Conservation (phyloP, 2,888 invertebrate genomes). For the Pyrrhosoma nymphula region DNA sequence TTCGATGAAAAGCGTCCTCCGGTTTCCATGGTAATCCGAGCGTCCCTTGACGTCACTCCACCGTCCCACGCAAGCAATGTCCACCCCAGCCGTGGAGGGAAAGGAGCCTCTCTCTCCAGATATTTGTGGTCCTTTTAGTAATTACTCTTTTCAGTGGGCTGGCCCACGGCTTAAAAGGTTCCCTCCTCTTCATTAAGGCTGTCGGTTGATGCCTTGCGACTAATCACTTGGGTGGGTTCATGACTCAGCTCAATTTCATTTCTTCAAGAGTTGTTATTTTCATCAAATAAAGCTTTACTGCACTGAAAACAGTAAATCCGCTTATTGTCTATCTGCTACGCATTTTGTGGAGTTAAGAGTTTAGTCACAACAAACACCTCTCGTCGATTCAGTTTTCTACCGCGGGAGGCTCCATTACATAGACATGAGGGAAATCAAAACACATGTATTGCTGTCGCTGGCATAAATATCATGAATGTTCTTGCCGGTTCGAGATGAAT, state of each 20-base stretch:
- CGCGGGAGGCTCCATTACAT: too few relatives aligned
- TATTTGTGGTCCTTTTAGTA: neutral
- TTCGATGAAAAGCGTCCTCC: neutral
- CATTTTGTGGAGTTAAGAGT: too few relatives aligned
- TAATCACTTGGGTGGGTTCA: neutral
- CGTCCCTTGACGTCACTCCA: neutral
- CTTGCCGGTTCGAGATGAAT: too few relatives aligned
- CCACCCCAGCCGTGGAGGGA: neutral
- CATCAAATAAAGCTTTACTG: too few relatives aligned
- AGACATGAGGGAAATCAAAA: too few relatives aligned
- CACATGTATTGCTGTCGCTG: too few relatives aligned
- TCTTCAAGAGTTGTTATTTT: neutral
- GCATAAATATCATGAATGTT: too few relatives aligned
- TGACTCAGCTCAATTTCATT: neutral
- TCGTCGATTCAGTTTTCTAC: too few relatives aligned
- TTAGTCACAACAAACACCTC: too few relatives aligned
- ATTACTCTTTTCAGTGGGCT: neutral
- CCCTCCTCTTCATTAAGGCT: neutral
- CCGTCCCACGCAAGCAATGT: slow-evolving; percentile 5
- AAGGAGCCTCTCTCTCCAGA: neutral
- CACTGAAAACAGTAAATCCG: too few relatives aligned
- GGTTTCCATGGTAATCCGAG: slow-evolving; percentile 26
- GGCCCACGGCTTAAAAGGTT: neutral
- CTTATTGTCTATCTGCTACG: too few relatives aligned
- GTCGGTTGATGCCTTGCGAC: neutral